Conservation (phyloP, 2,888 invertebrate genomes). For the Lycaena phlaeas region DNA sequence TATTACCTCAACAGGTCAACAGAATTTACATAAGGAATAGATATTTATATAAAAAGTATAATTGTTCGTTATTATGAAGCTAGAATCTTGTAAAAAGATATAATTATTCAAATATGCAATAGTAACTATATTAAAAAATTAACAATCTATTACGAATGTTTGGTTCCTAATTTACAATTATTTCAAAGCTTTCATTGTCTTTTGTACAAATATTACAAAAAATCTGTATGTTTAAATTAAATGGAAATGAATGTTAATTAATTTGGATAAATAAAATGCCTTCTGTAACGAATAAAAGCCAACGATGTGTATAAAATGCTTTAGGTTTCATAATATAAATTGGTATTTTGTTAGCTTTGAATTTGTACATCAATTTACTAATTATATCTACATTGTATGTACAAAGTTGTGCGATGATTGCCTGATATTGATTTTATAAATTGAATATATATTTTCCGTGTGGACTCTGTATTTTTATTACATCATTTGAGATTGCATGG, state of each 20-base stretch:
- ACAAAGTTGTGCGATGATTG: constrained; percentile 67
- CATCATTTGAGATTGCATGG: too few species aligned
- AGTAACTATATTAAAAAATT: neutral
- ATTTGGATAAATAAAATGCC: too few species aligned
- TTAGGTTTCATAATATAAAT: constrained; percentile 12
- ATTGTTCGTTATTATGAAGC: neutral
- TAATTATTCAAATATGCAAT: neutral
- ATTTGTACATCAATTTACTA: constrained; percentile 16
- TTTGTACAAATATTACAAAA: neutral
- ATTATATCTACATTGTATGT: constrained; percentile 53
- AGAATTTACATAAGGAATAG: constrained; percentile 8
- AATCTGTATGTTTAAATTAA: too few species aligned
- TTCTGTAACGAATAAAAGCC: neutral
- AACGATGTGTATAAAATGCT: constrained; percentile 10
- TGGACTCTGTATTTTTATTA: constrained; percentile 43
- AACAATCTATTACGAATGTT: too few species aligned
- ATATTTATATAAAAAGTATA: constrained; percentile 4
- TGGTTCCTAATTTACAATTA: too few species aligned
- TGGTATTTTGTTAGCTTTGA: constrained; percentile 4
- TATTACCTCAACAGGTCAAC: constrained; percentile 15
- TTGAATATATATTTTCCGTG: constrained; percentile 70
- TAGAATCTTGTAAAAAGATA: constrained; percentile 1
- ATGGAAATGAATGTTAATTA: too few species aligned
- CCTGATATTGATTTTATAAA: constrained; percentile 72
- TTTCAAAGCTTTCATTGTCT: too few species aligned